Evolutionary conservation across 2,888 invertebrate species (phyloP), one percentile per base, ranked within the genome.

Genomic region (Nomada ruficornis): DNA sequence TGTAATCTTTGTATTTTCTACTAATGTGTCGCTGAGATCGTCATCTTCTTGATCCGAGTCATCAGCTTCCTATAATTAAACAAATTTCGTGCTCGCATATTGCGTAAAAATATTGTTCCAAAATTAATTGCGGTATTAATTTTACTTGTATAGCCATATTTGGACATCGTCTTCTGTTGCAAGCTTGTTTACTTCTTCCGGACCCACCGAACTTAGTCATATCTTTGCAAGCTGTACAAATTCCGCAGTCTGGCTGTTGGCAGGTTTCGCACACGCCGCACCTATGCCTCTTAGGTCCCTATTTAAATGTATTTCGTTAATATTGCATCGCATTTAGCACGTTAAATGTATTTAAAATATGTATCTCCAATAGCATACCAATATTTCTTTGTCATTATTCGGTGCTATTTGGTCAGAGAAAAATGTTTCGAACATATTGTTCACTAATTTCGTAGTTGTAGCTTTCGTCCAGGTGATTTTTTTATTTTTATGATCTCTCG

Each of bases 201-300:
- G 94, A 95, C 0, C 97, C 97, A 4, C 97, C 97, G 93, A 97
- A 97, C 92, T 97, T 97, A 7, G 96, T 94, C 97, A 97, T 97
- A 82, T 97, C 96, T 84, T 95, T 95, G 92, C 98, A 98, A 55
- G 96, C 95, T 60, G 94, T 94, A 91, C 97, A 98, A 86, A 95
- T 94, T 0, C 97, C 97, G 93, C 97, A 98, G 92, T 97, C 97
- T 0, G 97, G 95, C 76, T 95, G 95, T 90, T 97, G 97, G 87
- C 97, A 97, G 2, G 96, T 95, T 93, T 97, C 97, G 93, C 97
- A 97, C 2, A 97, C 95, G 0, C 97, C 97, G 94, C 97, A 97
- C 71, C 97, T 94, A 85, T 96, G 95, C 84, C 96, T 95, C 85
- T 96, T 95, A 23, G 96, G 94, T 57, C 89, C 93, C 90, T 93